A percentile compares a stretch with the other conserved stretches of the same genome.
These are phyloP conservation scores for Pseudolycoriella hygida DNA, from an alignment of 2,888 invertebrate species.

Conservation along the genomic window DNA sequence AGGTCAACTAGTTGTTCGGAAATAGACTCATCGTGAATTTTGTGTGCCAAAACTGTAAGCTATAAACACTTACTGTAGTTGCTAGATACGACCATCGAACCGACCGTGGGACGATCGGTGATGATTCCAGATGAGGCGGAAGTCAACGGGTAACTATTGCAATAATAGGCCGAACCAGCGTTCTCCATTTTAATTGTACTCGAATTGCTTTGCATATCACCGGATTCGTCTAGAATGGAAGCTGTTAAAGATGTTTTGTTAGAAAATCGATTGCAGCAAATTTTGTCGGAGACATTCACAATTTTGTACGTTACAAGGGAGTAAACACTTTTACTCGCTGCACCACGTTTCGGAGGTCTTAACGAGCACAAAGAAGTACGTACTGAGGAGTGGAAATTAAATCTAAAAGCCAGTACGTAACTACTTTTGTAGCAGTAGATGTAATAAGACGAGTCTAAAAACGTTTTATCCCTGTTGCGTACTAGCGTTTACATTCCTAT, in stretches of 20 bases:
- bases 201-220: slow-evolving; percentile 33
- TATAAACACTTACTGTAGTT: slow-evolving; percentile 50
- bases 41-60: background rate
- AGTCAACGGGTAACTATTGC: slow-evolving; percentile 61
- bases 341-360: no score
- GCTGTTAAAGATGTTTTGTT: slow-evolving; percentile 35
- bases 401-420: no score
- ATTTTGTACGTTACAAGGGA: no score
- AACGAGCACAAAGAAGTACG: no score
- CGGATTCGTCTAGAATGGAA: slow-evolving; percentile 84
- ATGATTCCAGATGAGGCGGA: slow-evolving; percentile 30
- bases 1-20: slow-evolving; percentile 20
- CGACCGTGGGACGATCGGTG: slow-evolving; percentile 11
- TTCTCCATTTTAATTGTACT: slow-evolving; percentile 51
- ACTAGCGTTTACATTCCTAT: no score
- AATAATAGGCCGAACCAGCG: slow-evolving; percentile 50
- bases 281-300: no score
- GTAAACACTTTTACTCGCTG: no score
- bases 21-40: background rate
- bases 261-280: background rate
- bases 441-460: no score
- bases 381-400: no score
- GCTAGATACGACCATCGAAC: slow-evolving; percentile 52
- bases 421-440: no score
- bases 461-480: no score